Evolutionary conservation across 2,888 invertebrate genomes (phyloP), one percentile per base, ranked within the genome.

Genomic region (Drosophila falleni): DNA sequence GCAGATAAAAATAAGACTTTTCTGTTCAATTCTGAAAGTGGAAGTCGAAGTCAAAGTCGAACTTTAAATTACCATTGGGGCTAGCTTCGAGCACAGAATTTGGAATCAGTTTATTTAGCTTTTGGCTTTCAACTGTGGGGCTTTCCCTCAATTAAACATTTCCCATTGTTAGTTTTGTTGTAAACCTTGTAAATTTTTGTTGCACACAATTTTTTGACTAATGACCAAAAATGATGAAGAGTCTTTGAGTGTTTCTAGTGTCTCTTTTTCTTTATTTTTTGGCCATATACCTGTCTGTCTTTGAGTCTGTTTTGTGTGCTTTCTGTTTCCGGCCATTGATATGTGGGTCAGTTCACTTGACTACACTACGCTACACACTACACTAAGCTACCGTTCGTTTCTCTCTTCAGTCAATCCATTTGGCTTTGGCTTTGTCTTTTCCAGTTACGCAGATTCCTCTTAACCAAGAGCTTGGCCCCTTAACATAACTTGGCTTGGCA

Each of bases 71-170:
- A 67, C 59, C 63, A 62, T 50, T 71, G 75, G 66, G 42, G 62
- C 64, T 41, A 51, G 68, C 66, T 69, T 64, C 62, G 70, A 60
- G 49, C 63, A 67, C 26, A 64, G 70, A 56, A 50, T 53, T 62
- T 55, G 46, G 15, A 49, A 64, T 51, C 55, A 70, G 50, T 55
- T 55, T 67, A 61, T 64, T 68, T 49, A 19, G 66, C 67, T 60
- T 46, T 23, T 41, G 63, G 67, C 26, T 70, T 54, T 62, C 51
- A 42, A 58, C 60, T 63, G 31, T 31, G 65, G 58, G 71, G 78
- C 80, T 83, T 86, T 84, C 74, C 79, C 81, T 71, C 76, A 81
- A 83, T 81, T 86, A 86, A 83, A 74, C 70, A 68, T 54, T 67
- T 71, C 74, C 71, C 74, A 83, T 84, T 86, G 81, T 86, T 71